Conservation (phyloP, 2,888 invertebrate genomes). For the Ophioninae sp. region DNA sequence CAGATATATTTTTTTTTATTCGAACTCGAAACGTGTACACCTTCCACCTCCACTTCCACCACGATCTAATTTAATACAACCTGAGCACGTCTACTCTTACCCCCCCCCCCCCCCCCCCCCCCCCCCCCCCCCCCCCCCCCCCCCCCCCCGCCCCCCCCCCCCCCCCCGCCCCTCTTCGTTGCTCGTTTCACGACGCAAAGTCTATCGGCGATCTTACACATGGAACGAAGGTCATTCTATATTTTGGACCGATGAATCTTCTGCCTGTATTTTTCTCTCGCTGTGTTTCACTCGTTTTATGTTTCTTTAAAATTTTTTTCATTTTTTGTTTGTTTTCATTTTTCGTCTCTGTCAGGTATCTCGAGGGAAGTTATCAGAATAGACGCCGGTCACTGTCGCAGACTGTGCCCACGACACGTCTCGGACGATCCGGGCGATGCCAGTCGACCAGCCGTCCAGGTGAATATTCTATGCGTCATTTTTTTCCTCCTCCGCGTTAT, state of each 20-base stretch:
- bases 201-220: slow-evolving; percentile 19
- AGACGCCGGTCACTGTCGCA: slow-evolving; percentile 79
- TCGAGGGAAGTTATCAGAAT: slow-evolving; percentile 78
- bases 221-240: not conserved
- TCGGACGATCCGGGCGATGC: slow-evolving; percentile 78
- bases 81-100: not conserved
- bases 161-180: too few species aligned
- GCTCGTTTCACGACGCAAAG: slow-evolving; percentile 11
- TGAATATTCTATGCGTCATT: slow-evolving; percentile 59
- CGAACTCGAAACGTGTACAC: slow-evolving; percentile 10
- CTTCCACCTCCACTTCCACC: slow-evolving; percentile 20
- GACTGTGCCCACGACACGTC: slow-evolving; percentile 75
- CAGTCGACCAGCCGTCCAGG: slow-evolving; percentile 78
- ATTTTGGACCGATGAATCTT: slow-evolving; percentile 38
- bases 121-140: too few species aligned
- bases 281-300: not conserved
- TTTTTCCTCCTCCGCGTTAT: not conserved
- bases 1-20: slow-evolving; percentile 17
- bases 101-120: too few species aligned
- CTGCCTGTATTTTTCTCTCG: slow-evolving; percentile 11
- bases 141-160: too few species aligned
- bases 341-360: slow-evolving; percentile 71
- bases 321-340: not conserved
- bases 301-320: not conserved
- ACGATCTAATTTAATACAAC: slow-evolving; percentile 47